These are phyloP conservation scores for Trematomus bernacchii DNA, from an alignment of 2,797 vertebrate species.

Conservation along the genomic window DNA sequence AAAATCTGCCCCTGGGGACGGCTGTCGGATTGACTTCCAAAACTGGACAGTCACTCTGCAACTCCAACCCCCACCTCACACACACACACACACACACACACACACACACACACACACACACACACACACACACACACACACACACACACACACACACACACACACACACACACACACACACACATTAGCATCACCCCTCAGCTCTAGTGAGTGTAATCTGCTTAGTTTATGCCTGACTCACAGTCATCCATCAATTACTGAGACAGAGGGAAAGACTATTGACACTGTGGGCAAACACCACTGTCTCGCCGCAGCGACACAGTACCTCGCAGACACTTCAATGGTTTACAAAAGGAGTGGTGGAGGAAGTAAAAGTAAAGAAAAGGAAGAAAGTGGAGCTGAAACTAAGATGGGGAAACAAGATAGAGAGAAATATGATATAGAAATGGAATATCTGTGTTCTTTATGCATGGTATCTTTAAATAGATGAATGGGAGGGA, in stretches of 20 bases:
- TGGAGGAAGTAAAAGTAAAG: neutral
- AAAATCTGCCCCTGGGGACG: slow-evolving; percentile 65
- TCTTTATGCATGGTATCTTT: slow-evolving; percentile 29
- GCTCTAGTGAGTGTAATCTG: slow-evolving; percentile 75
- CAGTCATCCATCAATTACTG: slow-evolving; percentile 82
- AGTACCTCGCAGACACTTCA: slow-evolving; percentile 25
- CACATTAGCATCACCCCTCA: slow-evolving; percentile 56
- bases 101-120: too few relatives aligned
- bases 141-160: too few relatives aligned
- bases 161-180: slow-evolving; percentile 16
- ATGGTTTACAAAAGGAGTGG: slow-evolving; percentile 20
- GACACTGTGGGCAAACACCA: slow-evolving; percentile 77
- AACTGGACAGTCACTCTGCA: slow-evolving; percentile 70
- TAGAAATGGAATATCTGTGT: slow-evolving; percentile 11
- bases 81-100: neutral
- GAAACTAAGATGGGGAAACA: neutral
- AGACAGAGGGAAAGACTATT: slow-evolving; percentile 70
- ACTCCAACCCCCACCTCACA: slow-evolving; percentile 42
- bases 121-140: too few relatives aligned
- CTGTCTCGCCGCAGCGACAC: slow-evolving; percentile 54
- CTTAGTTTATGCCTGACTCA: slow-evolving; percentile 78
- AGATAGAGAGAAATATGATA: slow-evolving; percentile 2
- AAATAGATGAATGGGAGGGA: slow-evolving; percentile 67
- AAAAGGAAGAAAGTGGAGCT: neutral
- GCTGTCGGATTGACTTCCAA: slow-evolving; percentile 69